Conservation (phyloP, 2,113 vertebrate species). For the Bostrychus sinensis region DNA sequence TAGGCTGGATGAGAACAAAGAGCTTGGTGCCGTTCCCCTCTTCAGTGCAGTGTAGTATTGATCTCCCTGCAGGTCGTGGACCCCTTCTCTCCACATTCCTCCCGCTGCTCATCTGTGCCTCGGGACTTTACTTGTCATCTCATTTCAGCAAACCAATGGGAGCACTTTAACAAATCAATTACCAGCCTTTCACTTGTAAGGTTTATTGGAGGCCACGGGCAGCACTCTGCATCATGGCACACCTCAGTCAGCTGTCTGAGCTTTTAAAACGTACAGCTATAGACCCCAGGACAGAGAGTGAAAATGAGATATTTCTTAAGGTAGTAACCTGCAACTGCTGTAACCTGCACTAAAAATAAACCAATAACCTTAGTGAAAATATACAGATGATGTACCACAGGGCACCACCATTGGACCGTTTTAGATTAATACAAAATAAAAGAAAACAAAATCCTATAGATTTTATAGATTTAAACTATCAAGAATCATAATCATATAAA, state of each 20-base stretch:
- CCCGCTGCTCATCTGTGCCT: conserved; percentile 2
- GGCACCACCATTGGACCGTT: not conserved
- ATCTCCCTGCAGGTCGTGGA: conserved; percentile 36
- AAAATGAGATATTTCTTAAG: not conserved
- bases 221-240: not conserved
- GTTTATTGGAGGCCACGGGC: conserved; percentile 2
- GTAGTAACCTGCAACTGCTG: not conserved
- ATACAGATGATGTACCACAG: not conserved
- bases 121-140: conserved; percentile 44
- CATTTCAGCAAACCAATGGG: conserved; percentile 38
- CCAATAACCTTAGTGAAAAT: too few relatives aligned
- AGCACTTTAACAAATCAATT: conserved; percentile 58
- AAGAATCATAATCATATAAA: too few relatives aligned
- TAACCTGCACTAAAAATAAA: not conserved
- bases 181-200: conserved; percentile 34
- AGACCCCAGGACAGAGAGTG: not conserved
- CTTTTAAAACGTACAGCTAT: not conserved
- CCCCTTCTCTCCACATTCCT: not conserved
- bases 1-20: conserved; percentile 36
- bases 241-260: not conserved
- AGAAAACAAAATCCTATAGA: too few relatives aligned
- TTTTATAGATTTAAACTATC: too few relatives aligned
- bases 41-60: conserved; percentile 40
- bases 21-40: conserved; percentile 33
- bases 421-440: not conserved